Conservation (phyloP, 2,797 vertebrate genomes). For the Vireo griseus region DNA sequence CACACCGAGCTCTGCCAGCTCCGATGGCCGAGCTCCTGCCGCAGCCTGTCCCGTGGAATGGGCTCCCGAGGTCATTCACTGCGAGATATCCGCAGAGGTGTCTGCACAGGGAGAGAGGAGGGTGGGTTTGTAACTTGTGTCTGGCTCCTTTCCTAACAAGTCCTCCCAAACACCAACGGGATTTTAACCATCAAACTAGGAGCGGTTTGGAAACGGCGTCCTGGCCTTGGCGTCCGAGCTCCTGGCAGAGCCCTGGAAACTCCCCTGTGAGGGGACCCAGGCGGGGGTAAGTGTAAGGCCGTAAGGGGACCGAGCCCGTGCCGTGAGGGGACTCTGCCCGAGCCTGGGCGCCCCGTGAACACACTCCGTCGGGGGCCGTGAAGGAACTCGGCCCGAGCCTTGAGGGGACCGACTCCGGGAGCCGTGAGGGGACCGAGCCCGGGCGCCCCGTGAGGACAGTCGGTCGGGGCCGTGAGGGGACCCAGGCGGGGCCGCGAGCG, state of each 20-base stretch:
- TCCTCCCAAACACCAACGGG: not conserved
- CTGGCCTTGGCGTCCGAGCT: not conserved
- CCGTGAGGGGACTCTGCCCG: too few relatives aligned
- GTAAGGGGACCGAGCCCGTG: not conserved
- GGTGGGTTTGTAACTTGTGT: fast-evolving
- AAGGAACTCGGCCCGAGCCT: not conserved
- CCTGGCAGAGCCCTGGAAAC: not conserved
- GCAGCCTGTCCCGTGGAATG: not conserved
- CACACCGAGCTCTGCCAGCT: not conserved
- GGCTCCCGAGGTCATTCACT: fast-evolving
- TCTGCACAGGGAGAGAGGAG: fast-evolving
- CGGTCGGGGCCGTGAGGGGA: not conserved
- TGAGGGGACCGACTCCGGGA: not conserved
- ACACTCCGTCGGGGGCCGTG: not conserved
- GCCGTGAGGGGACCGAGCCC: too few relatives aligned
- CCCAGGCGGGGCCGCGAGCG: not conserved
- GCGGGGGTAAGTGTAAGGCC: too few relatives aligned
- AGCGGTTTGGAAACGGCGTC: not conserved
- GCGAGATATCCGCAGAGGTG: fast-evolving
- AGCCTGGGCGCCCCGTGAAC: not conserved
- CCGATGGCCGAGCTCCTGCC: not conserved
- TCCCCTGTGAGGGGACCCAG: not conserved
- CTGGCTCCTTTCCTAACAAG: not conserved
- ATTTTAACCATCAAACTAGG: not conserved
- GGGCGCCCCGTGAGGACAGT: too few relatives aligned